A percentile compares a stretch with the other conserved stretches of the same genome.
Evolutionary conservation across 1,140 invertebrate species (phyloP).

Genomic region (Micrasema longulum): DNA sequence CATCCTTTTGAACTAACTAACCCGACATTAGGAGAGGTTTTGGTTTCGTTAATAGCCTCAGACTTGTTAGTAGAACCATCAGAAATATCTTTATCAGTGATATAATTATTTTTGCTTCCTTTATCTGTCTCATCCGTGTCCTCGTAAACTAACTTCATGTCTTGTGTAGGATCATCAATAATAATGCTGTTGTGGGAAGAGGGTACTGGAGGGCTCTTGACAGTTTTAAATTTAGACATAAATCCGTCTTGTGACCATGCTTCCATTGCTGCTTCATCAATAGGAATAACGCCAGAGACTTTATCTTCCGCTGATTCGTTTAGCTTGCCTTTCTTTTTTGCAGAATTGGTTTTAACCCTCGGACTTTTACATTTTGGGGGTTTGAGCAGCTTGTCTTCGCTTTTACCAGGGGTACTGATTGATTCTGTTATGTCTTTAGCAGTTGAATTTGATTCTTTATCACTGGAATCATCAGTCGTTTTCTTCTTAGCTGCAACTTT

Average conservation of each 20-base stretch:
- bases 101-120: slow-evolving; percentile 51
- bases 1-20: neutral
- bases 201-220: slow-evolving; percentile 31
- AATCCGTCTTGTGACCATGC: slow-evolving; percentile 67
- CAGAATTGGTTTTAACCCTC: slow-evolving; percentile 15
- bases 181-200: slow-evolving; percentile 52
- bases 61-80: slow-evolving; percentile 40
- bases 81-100: neutral
- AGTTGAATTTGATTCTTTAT: neutral
- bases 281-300: slow-evolving; percentile 56
- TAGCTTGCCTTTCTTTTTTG: slow-evolving; percentile 36
- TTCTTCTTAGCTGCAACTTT: slow-evolving; percentile 32
- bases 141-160: slow-evolving; percentile 76
- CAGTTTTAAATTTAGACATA: slow-evolving; percentile 8
- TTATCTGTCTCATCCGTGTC: slow-evolving; percentile 60
- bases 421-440: neutral
- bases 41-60: slow-evolving; percentile 52
- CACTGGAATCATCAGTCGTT: slow-evolving; percentile 37
- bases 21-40: no score
- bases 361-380: slow-evolving; percentile 44
- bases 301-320: slow-evolving; percentile 33
- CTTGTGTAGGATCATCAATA: slow-evolving; percentile 69
- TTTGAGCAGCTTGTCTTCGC: slow-evolving; percentile 7
- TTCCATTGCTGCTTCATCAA: slow-evolving; percentile 69
- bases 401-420: slow-evolving; percentile 46